These are phyloP conservation scores for Callimorpha dominula DNA, from an alignment of 2,888 invertebrate species.

Conservation along the genomic window DNA sequence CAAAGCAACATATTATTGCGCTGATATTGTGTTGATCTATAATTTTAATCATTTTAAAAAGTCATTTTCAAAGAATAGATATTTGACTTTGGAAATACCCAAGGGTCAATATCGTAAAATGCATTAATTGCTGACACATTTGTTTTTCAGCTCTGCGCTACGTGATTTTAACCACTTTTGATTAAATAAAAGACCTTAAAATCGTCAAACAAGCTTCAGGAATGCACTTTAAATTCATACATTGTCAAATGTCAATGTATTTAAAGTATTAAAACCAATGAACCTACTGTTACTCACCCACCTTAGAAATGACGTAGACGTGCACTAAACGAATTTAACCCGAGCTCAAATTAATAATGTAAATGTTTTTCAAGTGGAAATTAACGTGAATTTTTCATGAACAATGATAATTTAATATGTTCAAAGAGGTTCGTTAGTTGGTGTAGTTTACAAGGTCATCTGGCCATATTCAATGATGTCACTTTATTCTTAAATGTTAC, in stretches of 20 bases:
- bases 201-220: no score
- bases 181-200: no score
- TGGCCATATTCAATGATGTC: not conserved
- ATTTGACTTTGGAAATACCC: no score
- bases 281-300: constrained; percentile 7
- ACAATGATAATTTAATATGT: constrained; percentile 8
- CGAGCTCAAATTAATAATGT: constrained; percentile 43
- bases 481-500: not conserved
- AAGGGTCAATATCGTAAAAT: no score
- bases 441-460: not conserved
- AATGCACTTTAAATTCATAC: no score
- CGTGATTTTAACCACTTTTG: no score
- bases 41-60: no score
- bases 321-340: constrained; percentile 49
- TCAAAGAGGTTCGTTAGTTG: not conserved
- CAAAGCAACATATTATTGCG: no score
- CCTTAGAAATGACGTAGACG: constrained; percentile 33
- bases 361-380: constrained; percentile 27
- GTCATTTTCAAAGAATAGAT: no score
- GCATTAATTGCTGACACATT: no score
- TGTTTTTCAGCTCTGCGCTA: no score
- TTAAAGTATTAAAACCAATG: not conserved
- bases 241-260: not conserved
- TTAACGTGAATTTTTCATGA: constrained; percentile 14
- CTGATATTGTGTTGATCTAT: no score